Percentiles rank a stretch among this genome's conserved stretches.
Conservation (phyloP, 2,797 vertebrate genomes). For the Acridotheres tristis region DNA sequence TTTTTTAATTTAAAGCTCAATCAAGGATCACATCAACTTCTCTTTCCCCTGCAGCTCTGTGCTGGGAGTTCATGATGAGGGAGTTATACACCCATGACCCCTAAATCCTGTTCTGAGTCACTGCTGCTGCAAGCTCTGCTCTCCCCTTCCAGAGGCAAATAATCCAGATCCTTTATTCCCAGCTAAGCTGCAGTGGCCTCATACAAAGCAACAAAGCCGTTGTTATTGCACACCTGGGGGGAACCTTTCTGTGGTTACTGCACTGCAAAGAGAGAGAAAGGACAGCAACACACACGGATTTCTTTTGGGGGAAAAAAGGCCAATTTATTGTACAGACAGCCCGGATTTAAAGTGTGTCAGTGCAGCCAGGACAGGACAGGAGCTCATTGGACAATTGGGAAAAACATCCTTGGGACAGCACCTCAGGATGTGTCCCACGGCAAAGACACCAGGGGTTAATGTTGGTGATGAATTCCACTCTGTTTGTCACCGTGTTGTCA, state of each 20-base stretch:
- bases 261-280: too few relatives aligned
- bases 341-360: too few relatives aligned
- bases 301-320: too few relatives aligned
- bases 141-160: conserved; percentile 43
- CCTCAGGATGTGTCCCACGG: too few relatives aligned
- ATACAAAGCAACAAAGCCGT: neutral
- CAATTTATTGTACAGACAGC: too few relatives aligned
- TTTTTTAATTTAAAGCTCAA: neutral
- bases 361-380: too few relatives aligned
- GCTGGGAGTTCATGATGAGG: conserved; percentile 47
- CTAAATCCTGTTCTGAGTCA: conserved; percentile 58
- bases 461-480: too few relatives aligned
- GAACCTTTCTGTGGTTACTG: neutral
- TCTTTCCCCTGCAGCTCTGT: neutral
- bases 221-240: neutral
- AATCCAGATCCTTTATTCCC: conserved; percentile 16
- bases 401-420: too few relatives aligned
- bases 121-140: conserved; percentile 20
- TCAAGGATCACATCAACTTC: conserved; percentile 38
- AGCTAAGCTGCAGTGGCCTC: neutral
- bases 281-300: too few relatives aligned
- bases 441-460: too few relatives aligned
- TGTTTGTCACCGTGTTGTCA: too few relatives aligned
- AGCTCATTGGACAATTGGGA: too few relatives aligned
- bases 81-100: conserved; percentile 45